phyloP scores from a whole-genome alignment of 2,113 vertebrate genomes.

The Dasypus novemcinctus region DNA sequence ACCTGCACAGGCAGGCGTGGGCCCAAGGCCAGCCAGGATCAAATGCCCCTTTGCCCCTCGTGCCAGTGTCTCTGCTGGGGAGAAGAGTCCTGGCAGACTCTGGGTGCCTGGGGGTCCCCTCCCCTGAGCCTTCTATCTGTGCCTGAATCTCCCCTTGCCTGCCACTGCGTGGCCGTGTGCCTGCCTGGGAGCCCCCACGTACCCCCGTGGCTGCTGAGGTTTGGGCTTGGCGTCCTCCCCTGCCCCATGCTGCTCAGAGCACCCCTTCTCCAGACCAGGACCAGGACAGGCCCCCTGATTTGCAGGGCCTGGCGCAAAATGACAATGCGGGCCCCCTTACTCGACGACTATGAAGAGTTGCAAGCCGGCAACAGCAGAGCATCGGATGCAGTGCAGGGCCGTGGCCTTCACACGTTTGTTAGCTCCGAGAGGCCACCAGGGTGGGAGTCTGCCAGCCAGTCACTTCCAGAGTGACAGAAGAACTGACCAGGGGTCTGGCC shows the following conservation, averaged over 20 bases:
- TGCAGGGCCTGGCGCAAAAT: background rate
- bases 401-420: too few species aligned
- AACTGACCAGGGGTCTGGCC: background rate
- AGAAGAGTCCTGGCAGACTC: background rate
- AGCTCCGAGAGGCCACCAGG: rapidly evolving
- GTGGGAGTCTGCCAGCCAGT: too few species aligned
- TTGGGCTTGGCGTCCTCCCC: background rate
- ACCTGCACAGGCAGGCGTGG: background rate
- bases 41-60: background rate
- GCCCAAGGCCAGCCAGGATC: background rate
- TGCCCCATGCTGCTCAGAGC: background rate
- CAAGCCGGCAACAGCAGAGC: rapidly evolving
- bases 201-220: background rate
- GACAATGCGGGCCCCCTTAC: too few species aligned
- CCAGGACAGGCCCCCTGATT: too few species aligned
- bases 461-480: background rate
- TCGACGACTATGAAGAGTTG: background rate
- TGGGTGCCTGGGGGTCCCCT: background rate
- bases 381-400: background rate
- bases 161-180: background rate
- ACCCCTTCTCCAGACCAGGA: background rate
- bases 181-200: background rate
- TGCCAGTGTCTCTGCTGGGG: background rate
- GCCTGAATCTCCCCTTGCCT: too few species aligned
- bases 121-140: too few species aligned